Evolutionary conservation across 2,888 invertebrate genomes (phyloP), one percentile per base, ranked within the genome.

Genomic region (Cylindroiulus punctatus): DNA sequence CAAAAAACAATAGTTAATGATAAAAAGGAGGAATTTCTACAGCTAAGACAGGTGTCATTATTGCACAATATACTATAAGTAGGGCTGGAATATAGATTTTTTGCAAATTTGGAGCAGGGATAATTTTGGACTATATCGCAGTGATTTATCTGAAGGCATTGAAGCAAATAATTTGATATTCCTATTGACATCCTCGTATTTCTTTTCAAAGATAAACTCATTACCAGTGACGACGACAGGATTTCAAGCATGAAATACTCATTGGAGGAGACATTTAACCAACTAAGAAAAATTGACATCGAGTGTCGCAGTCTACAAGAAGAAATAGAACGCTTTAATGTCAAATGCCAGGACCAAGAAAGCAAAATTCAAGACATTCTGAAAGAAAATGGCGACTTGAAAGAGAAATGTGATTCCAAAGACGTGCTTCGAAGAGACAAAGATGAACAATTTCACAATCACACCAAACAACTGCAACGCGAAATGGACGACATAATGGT

Each of bases 211-310:
- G 65, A 65, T 8, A 65, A 65, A 65, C 12, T 12, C n/a, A 26
- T 65, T 12, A 65, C 65, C 26, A 26, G 65, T n/a, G n/a, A 65
- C 26, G 26, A 26, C 26, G 65, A 65, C 26, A 65, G 26, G 26
- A 65, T 65, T 65, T 65, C 65, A 22, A 65, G 65, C 65, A 26
- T 65, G 65, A 65, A 65, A 65, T 65, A 65, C 26, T 26, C 65
- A 65, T 65, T 65, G 3, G n/a, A 65, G n/a, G 65, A 65, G 65
- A 26, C 22, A 8, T 26, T 65, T 2, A 10, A 65, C 26, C 22
- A 65, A 65, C 14, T 47, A 17, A 65, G n/a, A 12, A n/a, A 5
- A 65, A 65, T 10, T 65, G 26, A 26, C 65, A 65, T 12, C 14
- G 26, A 65, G 12, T 65, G 65, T 14, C 65, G 26, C 2, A 26